Evolutionary conservation across 2,797 vertebrate genomes (phyloP), one percentile per base, ranked within the genome.

Genomic region (Hoplostethus mediterraneus): DNA sequence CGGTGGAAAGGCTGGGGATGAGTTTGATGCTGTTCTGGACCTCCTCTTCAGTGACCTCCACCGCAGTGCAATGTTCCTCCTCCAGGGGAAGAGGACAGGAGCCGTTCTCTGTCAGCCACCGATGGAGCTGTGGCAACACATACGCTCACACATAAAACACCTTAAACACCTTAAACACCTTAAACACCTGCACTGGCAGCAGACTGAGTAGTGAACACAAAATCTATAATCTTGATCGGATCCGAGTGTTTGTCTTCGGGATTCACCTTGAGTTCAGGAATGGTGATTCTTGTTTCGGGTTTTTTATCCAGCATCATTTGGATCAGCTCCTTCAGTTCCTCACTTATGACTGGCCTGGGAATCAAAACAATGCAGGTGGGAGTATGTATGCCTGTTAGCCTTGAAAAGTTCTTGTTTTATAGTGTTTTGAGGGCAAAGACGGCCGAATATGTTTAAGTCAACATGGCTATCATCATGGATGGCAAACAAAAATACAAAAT

Each of bases 21-120:
- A 96, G 95, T 86, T 92, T 98, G 81, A 99, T 86, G 0, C 97
- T 98, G 92, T 98, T 98, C 92, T 97, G 94, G 82, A 99, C 96
- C 84, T 99, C 98, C 87, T 99, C 97, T 72, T 97, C 97, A 0
- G 97, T 99, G 78, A 99, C 96, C 89, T 98, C 97, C 85, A 99
- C 94, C 33, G 95, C 82, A 0, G 93, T 95, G 81, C 98, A 99
- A 79, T 99, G 97, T 62, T 99, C 96, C 63, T 97, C 96, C 90
- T 99, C 97, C n/a, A 96, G 93, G 0, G 97, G 97, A 52, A 99
- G 94, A 0, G 92, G 94, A 53, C 95, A 91, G 0, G 90, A 76
- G 0, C 95, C 95, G 0, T 90, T 84, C 79, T 87, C 91, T 0
- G 96, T 98, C 78, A 98, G 94, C 98, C 98, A 99, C 0, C 90